Base-by-base conservation (phyloP, 2,797 vertebrate species). In the Sus cebifrons region DNA sequence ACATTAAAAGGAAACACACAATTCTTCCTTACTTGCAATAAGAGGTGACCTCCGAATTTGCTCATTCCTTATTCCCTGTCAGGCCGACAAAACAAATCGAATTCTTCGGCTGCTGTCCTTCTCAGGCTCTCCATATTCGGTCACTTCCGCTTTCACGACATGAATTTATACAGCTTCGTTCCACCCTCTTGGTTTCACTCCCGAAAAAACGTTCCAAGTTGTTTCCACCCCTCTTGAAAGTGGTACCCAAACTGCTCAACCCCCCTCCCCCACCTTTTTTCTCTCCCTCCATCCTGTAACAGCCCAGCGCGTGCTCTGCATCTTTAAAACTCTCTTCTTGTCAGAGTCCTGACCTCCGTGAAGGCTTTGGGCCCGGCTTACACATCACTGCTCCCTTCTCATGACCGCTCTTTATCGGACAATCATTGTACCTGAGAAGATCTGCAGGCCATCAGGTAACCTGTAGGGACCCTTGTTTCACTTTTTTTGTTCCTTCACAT, bases 251-350 rank as follows among this genome's bases (percentile, higher is more conserved):
- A 23, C 18, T 16, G 29, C 82, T n/a, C 3, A 25, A 49, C 9
- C 44, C 44, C 6, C 44, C 9, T 10, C 44, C 44, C 44, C 44
- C 6, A 6, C 44, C 9, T 49, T 49, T 49, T 49, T 10, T 10
- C 44, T 49, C 44, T 49, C 44, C 44, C 44, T 49, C 67, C 11
- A 9, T 32, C 32, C 67, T 58, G 68, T 9, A 40, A 56, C 0
- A 11, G 67, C 32, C 1, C 0, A 32, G 54, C 54, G 9, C 4
- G 4, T 2, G 11, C 27, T 16, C 27, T 49, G 4, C 20, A 20
- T 62, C 65, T 10, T 18, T 17, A 68, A 68, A 10, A 67, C 64
- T 15, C 65, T 6, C 65, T 18, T 74, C 56, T 36, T 40, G 11
- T n/a, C 64, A 89, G 73, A 54, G 40, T 68, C 13, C 5, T 4